These are phyloP conservation scores for Ptilorrhoa leucosticta DNA, from an alignment of 2,113 vertebrate species.

Conservation along the genomic window DNA sequence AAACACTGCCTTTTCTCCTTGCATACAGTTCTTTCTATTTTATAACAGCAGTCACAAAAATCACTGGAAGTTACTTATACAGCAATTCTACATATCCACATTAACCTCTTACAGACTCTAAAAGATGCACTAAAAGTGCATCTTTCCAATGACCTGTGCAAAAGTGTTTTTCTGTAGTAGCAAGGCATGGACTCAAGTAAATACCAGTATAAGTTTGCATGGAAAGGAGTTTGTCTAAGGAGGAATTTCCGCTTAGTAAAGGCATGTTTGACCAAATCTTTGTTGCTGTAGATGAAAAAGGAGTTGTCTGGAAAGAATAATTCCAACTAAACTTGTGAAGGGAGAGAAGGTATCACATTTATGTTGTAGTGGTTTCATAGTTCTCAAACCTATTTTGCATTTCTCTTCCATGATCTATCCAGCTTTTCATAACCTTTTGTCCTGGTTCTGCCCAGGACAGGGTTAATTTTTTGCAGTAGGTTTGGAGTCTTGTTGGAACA, in stretches of 20 bases:
- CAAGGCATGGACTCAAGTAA: background rate
- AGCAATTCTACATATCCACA: background rate
- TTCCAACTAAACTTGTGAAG: background rate
- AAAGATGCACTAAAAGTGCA: background rate
- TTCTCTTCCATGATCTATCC: background rate
- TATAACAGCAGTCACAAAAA: background rate
- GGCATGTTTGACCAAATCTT: background rate
- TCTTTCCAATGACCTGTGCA: background rate
- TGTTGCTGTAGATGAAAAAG: background rate
- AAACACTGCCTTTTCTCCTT: background rate
- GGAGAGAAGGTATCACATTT: background rate
- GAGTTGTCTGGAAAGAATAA: background rate
- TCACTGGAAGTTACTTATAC: background rate
- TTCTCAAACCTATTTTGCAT: background rate
- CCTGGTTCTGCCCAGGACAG: background rate
- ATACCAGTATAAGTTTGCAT: background rate
- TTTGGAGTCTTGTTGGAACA: background rate
- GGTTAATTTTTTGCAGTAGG: background rate
- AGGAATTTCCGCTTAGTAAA: background rate
- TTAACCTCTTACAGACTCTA: background rate
- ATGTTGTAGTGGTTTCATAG: background rate
- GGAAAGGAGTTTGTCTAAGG: background rate
- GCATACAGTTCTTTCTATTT: background rate
- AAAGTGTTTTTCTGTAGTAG: background rate
- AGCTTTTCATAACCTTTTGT: background rate